Evolutionary conservation across 2,797 vertebrate species (phyloP).

Genomic region (Melanotaenia boesemani): DNA sequence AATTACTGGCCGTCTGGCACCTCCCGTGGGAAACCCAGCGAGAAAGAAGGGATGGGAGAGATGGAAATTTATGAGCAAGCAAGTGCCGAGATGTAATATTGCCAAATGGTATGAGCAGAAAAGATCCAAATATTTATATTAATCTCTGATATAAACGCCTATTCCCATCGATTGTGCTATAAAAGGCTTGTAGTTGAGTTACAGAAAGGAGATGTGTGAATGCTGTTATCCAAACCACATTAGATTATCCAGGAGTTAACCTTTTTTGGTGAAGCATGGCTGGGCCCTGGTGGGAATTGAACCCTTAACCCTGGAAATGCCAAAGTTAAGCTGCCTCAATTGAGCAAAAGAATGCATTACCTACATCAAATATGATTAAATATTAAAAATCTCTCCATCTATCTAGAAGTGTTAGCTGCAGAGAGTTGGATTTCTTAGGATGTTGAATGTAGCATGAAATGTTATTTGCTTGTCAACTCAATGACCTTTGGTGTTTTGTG

Average conservation of each 20-base stretch:
- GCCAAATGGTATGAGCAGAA: conserved; percentile 76
- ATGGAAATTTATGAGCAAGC: conserved; percentile 82
- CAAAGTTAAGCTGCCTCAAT: conserved; percentile 53
- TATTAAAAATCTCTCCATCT: not conserved
- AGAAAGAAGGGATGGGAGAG: conserved; percentile 75
- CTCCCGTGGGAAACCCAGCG: conserved; percentile 91
- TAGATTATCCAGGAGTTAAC: conserved; percentile 58
- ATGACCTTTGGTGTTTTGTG: conserved; percentile 38
- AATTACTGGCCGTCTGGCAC: conserved; percentile 99
- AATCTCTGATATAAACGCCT: conserved; percentile 57
- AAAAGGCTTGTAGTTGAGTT: conserved; percentile 56
- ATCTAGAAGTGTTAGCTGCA: conserved; percentile 10
- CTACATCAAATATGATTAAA: conserved; percentile 20
- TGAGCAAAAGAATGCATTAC: conserved; percentile 45
- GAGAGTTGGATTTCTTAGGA: conserved; percentile 4
- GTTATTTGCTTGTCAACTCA: conserved; percentile 45
- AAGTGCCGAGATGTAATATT: conserved; percentile 73
- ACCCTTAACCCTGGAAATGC: conserved; percentile 63
- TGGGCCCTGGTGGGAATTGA: conserved; percentile 56
- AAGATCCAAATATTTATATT: conserved; percentile 80
- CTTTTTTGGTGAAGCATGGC: conserved; percentile 33
- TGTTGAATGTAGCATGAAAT: conserved; percentile 39
- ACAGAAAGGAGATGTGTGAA: conserved; percentile 36
- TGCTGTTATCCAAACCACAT: conserved; percentile 57
- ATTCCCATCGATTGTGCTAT: conserved; percentile 56